Evolutionary conservation across 92 coral and sea anemone species (phyloP).

Genomic region (Plumapathes pennacea): DNA sequence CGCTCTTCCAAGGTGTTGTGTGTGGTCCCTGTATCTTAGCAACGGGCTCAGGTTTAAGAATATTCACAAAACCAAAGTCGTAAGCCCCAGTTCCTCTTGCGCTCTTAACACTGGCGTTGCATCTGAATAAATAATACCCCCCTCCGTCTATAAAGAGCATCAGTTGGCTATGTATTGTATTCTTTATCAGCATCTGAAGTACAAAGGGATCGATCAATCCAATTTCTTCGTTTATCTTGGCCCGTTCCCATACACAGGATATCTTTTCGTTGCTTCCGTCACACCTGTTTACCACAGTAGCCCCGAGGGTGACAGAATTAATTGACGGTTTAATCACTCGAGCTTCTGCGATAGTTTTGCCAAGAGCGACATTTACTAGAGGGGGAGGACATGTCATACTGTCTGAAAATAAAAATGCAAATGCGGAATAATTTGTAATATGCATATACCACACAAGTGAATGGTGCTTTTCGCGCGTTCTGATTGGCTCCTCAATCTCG

Average conservation of each 20-base stretch:
- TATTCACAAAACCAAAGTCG: constrained; percentile 51
- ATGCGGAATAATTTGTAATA: too few relatives aligned
- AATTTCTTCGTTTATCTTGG: constrained; percentile 12
- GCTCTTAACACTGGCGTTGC: constrained; percentile 7
- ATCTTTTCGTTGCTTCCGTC: constrained; percentile 10
- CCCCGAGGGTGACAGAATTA: constrained; percentile 3
- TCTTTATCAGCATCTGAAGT: neutral
- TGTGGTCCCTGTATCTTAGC: constrained; percentile 31
- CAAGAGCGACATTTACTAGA: neutral
- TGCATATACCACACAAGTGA: too few relatives aligned
- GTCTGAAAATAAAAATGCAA: too few relatives aligned
- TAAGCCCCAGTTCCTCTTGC: constrained; percentile 32
- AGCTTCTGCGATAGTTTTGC: constrained; percentile 1
- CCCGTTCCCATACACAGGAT: constrained; percentile 11
- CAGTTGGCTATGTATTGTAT: too few relatives aligned
- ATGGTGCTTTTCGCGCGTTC: too few relatives aligned
- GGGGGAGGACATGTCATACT: too few relatives aligned
- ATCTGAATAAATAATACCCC: constrained; percentile 16
- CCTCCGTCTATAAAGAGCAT: too few relatives aligned
- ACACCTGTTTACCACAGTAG: constrained; percentile 6
- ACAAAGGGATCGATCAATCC: constrained; percentile 7
- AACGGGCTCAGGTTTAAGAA: constrained; percentile 39
- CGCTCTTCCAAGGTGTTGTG: constrained; percentile 38
- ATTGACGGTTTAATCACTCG: too few relatives aligned
- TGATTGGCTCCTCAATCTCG: too few relatives aligned